Base-by-base conservation (phyloP, 2,888 invertebrate species). In the Ophioninae sp. region DNA sequence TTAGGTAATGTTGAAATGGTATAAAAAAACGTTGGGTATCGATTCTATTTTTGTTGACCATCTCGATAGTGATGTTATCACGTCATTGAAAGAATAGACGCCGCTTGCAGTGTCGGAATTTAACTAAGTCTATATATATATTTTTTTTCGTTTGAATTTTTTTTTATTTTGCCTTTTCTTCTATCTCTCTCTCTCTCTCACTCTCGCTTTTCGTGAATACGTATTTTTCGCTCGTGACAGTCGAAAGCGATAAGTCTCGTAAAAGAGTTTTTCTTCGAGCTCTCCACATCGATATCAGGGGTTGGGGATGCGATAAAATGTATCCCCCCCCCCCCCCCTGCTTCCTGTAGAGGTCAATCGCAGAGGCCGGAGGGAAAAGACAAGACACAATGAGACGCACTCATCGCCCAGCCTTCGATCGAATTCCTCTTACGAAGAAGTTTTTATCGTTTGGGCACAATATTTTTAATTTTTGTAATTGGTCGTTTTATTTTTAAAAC, bases 321-420 rank as follows among this genome's bases (percentile, higher is more conserved):
- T 51, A 17, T 61, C 22, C 23, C 23, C 63, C 39, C 22, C 41
- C n/a, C 23, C 65, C 58, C 30, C 37, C 56, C 17, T 63, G n/a
- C n/a, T n/a, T n/a, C n/a, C 30, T 58, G 67, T 17, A 23, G 63
- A 37, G 80, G 67, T 83, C 83, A 77, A 61, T 56, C 61, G 61
- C 37, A 56, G 72, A 77, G 68, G 67, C 63, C 83, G 72, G 51
- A 41, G 51, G 76, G 71, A 72, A 79, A 77, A 78, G 39, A 68
- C 68, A 69, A 69, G 63, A 77, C 58, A 83, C 80, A 80, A 83
- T 80, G 83, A 37, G 39, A 23, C 23, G 68, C 73, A 73, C 56
- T 80, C 73, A 83, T 77, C 44, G 61, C 58, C 13, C 17, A 39
- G 64, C 22, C 30, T 37, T 30, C 22, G 37, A 44, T 22, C 23